Conservation (phyloP, 2,797 vertebrate species). For the Bucorvus abyssinicus region DNA sequence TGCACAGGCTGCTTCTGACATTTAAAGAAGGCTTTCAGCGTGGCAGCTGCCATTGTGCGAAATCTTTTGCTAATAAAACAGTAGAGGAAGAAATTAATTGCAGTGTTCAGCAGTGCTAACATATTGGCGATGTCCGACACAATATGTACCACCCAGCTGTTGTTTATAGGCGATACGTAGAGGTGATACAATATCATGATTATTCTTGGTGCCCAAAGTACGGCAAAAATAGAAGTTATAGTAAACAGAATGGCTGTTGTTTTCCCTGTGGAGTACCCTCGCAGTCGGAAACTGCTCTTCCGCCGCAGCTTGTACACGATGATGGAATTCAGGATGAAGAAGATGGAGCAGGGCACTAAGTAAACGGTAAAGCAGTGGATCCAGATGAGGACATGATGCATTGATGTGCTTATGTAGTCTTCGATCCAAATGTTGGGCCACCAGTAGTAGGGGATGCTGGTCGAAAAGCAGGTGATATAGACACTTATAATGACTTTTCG, state of each 20-base stretch:
- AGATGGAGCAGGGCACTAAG: slow-evolving; percentile 92
- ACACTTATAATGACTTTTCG: slow-evolving; percentile 89
- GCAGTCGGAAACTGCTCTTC: slow-evolving; percentile 90
- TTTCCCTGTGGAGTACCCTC: slow-evolving; percentile 93
- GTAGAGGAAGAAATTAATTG: slow-evolving; percentile 98
- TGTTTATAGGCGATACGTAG: slow-evolving; percentile 84
- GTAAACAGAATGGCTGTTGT: slow-evolving; percentile 94
- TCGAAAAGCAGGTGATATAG: slow-evolving; percentile 88
- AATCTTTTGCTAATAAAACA: slow-evolving; percentile 98
- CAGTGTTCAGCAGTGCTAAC: slow-evolving; percentile 94
- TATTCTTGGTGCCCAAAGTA: slow-evolving; percentile 93
- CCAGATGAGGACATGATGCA: slow-evolving; percentile 93
- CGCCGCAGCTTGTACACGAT: slow-evolving; percentile 90
- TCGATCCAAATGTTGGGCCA: slow-evolving; percentile 97
- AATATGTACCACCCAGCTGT: slow-evolving; percentile 85
- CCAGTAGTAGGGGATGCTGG: slow-evolving; percentile 95
- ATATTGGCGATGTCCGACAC: slow-evolving; percentile 93
- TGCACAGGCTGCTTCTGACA: slow-evolving; percentile 86
- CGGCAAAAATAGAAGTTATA: slow-evolving; percentile 93
- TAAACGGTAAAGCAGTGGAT: slow-evolving; percentile 93
- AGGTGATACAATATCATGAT: slow-evolving; percentile 94
- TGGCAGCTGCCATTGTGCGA: slow-evolving; percentile 90
- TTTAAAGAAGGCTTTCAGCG: slow-evolving; percentile 88
- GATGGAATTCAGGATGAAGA: slow-evolving; percentile 91
- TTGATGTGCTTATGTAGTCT: slow-evolving; percentile 80